Percentiles rank a stretch among this genome's conserved stretches.
Evolutionary conservation across 2,113 vertebrate species (phyloP).

Genomic region (Oostethus manadensis): DNA sequence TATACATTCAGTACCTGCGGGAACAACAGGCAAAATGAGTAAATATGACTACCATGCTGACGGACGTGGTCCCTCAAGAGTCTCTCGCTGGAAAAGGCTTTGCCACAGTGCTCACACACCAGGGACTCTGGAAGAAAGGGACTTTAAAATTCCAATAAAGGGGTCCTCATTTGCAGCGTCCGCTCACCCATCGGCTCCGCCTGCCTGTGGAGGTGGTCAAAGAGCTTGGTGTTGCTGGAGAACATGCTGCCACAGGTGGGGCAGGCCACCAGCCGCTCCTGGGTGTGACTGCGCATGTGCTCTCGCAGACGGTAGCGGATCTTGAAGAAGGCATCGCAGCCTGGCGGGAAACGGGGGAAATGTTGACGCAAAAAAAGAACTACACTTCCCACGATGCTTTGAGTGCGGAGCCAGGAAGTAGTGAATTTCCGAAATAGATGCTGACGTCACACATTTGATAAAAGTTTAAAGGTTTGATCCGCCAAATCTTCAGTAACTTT

Average conservation of each 20-base stretch:
- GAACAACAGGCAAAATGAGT: not conserved
- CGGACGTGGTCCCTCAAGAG: conserved; percentile 68
- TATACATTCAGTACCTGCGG: no score
- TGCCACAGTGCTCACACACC: conserved; percentile 69
- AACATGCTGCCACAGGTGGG: conserved; percentile 72
- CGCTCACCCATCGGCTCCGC: conserved; percentile 67
- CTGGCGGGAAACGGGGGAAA: no score
- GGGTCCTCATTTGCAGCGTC: not conserved
- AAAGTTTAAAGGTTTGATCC: no score
- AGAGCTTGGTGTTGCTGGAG: conserved; percentile 73
- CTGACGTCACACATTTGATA: no score
- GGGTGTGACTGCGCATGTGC: conserved; percentile 66
- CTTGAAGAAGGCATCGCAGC: conserved; percentile 66
- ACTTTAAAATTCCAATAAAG: not conserved
- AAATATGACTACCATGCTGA: conserved; percentile 53
- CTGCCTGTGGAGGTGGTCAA: conserved; percentile 71
- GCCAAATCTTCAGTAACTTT: no score
- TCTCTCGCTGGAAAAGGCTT: conserved; percentile 73
- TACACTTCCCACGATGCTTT: no score
- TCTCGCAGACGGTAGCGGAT: conserved; percentile 67
- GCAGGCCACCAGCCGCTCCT: conserved; percentile 68
- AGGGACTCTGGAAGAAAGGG: conserved; percentile 61
- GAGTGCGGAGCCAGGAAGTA: no score
- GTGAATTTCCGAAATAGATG: no score
- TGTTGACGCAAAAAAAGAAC: no score